Base-by-base conservation (phyloP, 1,140 invertebrate genomes). In the Megalopta genalis region DNA sequence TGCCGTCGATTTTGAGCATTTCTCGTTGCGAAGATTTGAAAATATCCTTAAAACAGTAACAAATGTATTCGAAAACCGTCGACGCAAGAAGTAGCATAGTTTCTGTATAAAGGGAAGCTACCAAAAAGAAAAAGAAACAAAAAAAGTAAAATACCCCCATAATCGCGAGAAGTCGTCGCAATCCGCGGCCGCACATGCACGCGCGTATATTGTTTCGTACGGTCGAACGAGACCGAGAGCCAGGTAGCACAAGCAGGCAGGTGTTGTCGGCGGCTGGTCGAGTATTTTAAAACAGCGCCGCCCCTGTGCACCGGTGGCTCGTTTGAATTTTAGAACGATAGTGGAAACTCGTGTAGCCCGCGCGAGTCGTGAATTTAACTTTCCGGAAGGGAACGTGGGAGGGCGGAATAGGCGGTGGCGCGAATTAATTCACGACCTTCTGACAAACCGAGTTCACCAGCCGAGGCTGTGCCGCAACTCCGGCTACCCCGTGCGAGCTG, bases 311-410 rank as follows among this genome's bases (percentile, higher is more conserved):
- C 63, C 64, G 76, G 62, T 76, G 65, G 74, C 75, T 87, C 86
- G 87, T 88, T 88, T 88, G 84, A 87, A 88, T 88, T 88, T 88
- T 87, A 84, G 68, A 87, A 80, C 81, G 87, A 86, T 88, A 88
- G 87, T 87, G 86, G 81, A 88, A 88, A 88, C 79, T 83, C 86
- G 83, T 88, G 87, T 88, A 87, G 78, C 84, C 65, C 79, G 84
- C 77, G 78, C 82, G 68, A 80, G 74, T 82, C 79, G 80, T 83
- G 79, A 88, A 87, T 88, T 86, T 80, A 84, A 86, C 87, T 87
- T 88, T 84, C 80, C 82, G 71, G 77, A 60, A 63, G 46, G 49
- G 18, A 21, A 18, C 46, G 54, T 8, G 63, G 54, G 16, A 27
- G 52, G 59, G 27, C 25, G 21, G 46, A 59, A 64, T 68, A 68